Evolutionary conservation across 2,113 vertebrate genomes (phyloP), one percentile per base, ranked within the genome.

Genomic region (Upupa epops): DNA sequence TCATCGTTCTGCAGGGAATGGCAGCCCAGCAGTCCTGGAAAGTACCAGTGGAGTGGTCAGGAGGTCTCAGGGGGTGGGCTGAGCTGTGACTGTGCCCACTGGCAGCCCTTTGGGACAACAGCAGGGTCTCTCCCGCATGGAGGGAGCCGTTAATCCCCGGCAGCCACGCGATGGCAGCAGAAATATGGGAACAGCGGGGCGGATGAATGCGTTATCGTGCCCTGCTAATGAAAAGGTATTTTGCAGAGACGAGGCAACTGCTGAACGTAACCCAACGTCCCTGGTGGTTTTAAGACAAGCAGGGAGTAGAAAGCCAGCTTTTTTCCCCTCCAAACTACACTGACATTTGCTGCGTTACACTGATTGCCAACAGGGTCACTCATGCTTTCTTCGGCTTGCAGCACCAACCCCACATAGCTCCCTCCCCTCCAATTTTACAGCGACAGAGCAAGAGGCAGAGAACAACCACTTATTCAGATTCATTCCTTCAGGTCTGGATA

Each of bases 141-240:
- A 29, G 24, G 51, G 1, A 2, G 73, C 71, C 8, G 48, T 15
- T 37, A 26, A 49, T 19, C 31, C 34, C 26, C 55, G 17, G 78
- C 72, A 92, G 83, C 94, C 93, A 89, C 90, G 80, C 56, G 96
- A 76, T 83, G 86, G 95, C 96, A 92, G 94, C 51, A 80, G 80
- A 36, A 94, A 93, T 64, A 32, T 70, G 88, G 82, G 18, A 96
- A 95, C 94, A 49, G 59, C 3, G 9, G 11, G 24, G 46, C 2
- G 17, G 46, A 12, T 1, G 15, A 40, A 21, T 26, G 9, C 46
- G 3, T 74, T 8, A 54, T 16, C 74, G 52, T 49, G 9, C 22
- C 3, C 59, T 65, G 81, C n/a, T 8, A 7, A 45, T 6, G 58
- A 14, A 49, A 34, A 37, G 60, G 8, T 2, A 14, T 37, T 80